Evolutionary conservation across 2,113 vertebrate genomes (phyloP).

Genomic region (Thalassoma bifasciatum): DNA sequence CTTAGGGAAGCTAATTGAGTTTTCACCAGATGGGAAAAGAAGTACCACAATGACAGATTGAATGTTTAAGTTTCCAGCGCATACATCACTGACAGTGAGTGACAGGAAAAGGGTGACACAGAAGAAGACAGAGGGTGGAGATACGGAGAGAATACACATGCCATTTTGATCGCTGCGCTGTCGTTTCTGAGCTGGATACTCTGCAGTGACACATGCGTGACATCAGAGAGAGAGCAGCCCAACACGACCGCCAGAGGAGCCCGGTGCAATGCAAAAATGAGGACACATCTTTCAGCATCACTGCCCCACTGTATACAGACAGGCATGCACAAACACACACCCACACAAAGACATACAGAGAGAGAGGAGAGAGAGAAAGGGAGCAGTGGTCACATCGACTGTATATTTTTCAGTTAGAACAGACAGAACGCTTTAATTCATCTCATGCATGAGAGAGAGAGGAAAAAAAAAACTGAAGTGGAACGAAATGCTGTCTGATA

Average conservation of each 20-base stretch:
- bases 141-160: constrained; percentile 45
- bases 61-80: constrained; percentile 24
- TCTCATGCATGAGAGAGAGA: background rate
- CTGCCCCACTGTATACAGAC: constrained; percentile 71
- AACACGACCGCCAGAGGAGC: constrained; percentile 68
- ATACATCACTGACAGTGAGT: constrained; percentile 2
- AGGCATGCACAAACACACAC: constrained; percentile 60
- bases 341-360: constrained; percentile 57
- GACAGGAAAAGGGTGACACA: constrained; percentile 43
- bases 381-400: constrained; percentile 42
- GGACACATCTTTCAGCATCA: constrained; percentile 82
- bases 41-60: background rate
- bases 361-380: constrained; percentile 37
- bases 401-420: constrained; percentile 66
- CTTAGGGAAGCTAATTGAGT: background rate
- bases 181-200: constrained; percentile 55
- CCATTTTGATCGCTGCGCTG: constrained; percentile 43
- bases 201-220: constrained; percentile 69
- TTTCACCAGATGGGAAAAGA: background rate
- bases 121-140: constrained; percentile 18
- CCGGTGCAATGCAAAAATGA: constrained; percentile 69
- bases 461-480: constrained; percentile 1
- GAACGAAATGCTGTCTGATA: constrained; percentile 46
- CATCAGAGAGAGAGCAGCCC: constrained; percentile 70
- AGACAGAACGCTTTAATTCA: constrained; percentile 59